Evolutionary conservation across 2,113 vertebrate genomes (phyloP), one percentile per base, ranked within the genome.

Genomic region (Austrofundulus limnaeus): DNA sequence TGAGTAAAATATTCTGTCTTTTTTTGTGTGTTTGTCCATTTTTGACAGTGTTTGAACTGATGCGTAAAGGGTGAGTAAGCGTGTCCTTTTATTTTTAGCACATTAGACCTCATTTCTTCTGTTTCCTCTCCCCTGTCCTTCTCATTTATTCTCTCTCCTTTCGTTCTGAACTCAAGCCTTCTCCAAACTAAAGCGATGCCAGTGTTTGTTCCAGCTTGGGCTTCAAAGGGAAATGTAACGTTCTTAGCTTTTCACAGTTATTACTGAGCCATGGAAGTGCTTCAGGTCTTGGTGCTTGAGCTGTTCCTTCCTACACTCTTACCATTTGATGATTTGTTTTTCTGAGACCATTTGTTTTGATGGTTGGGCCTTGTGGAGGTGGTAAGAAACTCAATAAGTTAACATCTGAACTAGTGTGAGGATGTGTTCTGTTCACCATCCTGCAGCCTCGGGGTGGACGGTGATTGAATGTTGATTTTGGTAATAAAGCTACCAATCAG

Each of bases 51-150:
- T 99, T 98, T 90, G 97, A 99, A 89, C 92, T 99, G 76, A 94
- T 99, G 92, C 94, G 88, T 66, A 96, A 98, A 84, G 97, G 97
- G 97, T 98, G 91, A 96, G 97, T 97, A 89, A 72, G 46, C 39
- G 3, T 56, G 24, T 67, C 37, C 62, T 65, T 67, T 59, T 45
- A 65, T 61, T 42, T 42, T 38, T 61, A 51, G 71, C 84, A 72
- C 86, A 87, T 76, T 8, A 87, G 72, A 19, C 20, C 58, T 23
- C 43, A 15, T 61, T 38, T 41, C 24, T 52, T 21, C 39, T 60
- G 62, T 48, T 37, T 53, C 5, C 23, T 76, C 52, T 47, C 46
- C 66, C 73, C 53, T 49, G 61, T 41, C n/a, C 55, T 74, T 59
- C 60, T 52, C 66, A 55, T 62, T 13, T 11, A 11, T 38, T 53